Conservation (phyloP, 2,797 vertebrate genomes). For the Chloroceryle inda region DNA sequence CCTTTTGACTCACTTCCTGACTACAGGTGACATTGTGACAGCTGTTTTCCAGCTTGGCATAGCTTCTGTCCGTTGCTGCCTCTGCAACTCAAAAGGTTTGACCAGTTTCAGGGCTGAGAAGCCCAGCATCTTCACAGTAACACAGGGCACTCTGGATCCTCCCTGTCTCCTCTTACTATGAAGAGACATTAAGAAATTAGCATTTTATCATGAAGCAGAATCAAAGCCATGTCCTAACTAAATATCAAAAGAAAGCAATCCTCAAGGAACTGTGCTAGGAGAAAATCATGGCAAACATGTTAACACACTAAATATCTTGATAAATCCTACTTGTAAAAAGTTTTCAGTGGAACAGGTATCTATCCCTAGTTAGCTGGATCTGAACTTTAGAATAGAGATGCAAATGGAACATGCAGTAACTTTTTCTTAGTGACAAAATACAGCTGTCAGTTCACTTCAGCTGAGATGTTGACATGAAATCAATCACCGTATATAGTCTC, state of each 20-base stretch:
- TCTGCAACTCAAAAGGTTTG: not conserved
- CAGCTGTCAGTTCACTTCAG: not conserved
- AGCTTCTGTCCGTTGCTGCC: not conserved
- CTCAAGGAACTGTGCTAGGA: not conserved
- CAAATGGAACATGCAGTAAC: not conserved
- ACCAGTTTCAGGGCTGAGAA: not conserved
- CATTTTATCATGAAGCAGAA: not conserved
- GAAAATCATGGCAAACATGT: not conserved
- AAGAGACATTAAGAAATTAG: not conserved
- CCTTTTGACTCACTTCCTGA: not conserved
- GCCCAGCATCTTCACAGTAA: accelerated
- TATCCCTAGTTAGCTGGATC: not conserved
- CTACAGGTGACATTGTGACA: not conserved
- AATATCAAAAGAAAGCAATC: not conserved
- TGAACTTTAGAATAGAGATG: not conserved
- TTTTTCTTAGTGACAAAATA: not conserved
- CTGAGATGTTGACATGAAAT: not conserved
- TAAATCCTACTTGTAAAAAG: not conserved
- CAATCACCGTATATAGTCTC: not conserved
- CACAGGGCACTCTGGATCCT: not conserved
- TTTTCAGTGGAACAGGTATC: not conserved
- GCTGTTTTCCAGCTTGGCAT: not conserved
- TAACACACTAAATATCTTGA: not conserved
- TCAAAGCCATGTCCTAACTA: not conserved
- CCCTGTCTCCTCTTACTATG: not conserved